Percentiles rank a stretch among this genome's conserved stretches.
These are phyloP conservation scores for Pithys albifrons DNA, from an alignment of 2,113 vertebrate genomes.

Conservation along the genomic window DNA sequence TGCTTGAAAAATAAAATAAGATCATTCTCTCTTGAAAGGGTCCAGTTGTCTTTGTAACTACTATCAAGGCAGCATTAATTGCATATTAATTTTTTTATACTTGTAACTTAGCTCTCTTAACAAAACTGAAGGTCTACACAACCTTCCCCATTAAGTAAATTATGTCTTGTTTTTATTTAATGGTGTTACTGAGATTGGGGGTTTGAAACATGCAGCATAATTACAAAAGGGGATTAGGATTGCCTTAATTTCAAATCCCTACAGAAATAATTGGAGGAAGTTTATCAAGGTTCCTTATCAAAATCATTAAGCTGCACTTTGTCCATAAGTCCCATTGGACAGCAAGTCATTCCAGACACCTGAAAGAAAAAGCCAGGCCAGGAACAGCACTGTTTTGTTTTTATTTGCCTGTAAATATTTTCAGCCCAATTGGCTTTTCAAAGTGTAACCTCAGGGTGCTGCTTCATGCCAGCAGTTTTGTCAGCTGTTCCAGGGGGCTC, in stretches of 20 bases:
- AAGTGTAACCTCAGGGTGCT: not conserved
- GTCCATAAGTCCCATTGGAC: not conserved
- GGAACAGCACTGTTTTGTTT: not conserved
- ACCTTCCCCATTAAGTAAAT: not conserved
- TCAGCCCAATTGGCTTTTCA: not conserved
- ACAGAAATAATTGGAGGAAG: not conserved
- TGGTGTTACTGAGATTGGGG: not conserved
- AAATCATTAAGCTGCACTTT: not conserved
- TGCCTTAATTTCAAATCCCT: not conserved
- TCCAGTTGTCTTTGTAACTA: conserved; percentile 27
- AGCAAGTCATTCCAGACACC: not conserved
- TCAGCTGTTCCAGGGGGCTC: not conserved
- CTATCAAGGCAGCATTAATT: conserved; percentile 11
- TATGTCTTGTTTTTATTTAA: not conserved
- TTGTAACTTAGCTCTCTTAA: not conserved
- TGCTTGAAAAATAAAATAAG: conserved; percentile 30
- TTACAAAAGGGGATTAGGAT: not conserved
- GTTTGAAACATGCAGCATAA: not conserved
- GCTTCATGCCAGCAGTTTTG: not conserved
- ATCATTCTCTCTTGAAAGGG: conserved; percentile 8
- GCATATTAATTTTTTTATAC: not conserved
- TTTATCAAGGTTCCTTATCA: not conserved
- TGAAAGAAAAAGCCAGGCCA: not conserved
- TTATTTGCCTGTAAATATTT: not conserved
- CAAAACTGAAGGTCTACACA: not conserved